A percentile compares a stretch with the other conserved stretches of the same genome.
Conservation (phyloP, 2,888 invertebrate genomes). For the Mesoligia furuncula region DNA sequence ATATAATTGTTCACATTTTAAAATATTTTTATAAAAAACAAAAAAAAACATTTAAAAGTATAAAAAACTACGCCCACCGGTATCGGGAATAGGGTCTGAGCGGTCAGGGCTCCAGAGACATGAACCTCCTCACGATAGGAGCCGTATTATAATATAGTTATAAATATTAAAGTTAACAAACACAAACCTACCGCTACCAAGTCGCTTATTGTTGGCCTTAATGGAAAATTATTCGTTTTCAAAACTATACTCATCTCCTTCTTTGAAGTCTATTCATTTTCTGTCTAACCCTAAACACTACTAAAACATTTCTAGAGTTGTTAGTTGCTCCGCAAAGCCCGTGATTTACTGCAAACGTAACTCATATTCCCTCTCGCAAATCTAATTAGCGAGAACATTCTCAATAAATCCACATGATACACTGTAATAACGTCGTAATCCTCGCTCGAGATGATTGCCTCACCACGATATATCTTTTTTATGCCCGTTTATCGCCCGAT, state of each 20-base stretch:
- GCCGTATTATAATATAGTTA: not conserved
- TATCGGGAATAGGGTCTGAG: no score
- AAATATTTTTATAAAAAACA: no score
- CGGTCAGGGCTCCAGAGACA: not conserved
- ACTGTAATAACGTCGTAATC: constrained; percentile 86
- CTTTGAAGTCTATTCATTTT: not conserved
- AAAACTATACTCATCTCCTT: not conserved
- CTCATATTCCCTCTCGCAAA: constrained; percentile 64
- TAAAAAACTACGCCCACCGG: no score
- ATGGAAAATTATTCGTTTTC: not conserved
- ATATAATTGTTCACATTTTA: no score
- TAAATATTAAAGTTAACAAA: not conserved
- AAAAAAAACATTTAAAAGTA: no score
- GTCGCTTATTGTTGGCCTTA: not conserved
- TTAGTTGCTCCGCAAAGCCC: constrained; percentile 36
- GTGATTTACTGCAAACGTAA: constrained; percentile 53
- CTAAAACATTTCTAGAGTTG: constrained; percentile 31
- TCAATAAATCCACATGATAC: constrained; percentile 86
- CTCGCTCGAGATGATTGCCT: constrained; percentile 85
- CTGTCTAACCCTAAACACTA: not conserved
- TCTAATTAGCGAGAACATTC: constrained; percentile 80
- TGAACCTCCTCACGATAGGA: not conserved
- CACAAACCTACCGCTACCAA: not conserved
- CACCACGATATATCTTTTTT: constrained; percentile 87
- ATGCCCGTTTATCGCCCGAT: constrained; percentile 88